Conservation (phyloP, 2,888 invertebrate species). For the Anoplius nigerrimus region DNA sequence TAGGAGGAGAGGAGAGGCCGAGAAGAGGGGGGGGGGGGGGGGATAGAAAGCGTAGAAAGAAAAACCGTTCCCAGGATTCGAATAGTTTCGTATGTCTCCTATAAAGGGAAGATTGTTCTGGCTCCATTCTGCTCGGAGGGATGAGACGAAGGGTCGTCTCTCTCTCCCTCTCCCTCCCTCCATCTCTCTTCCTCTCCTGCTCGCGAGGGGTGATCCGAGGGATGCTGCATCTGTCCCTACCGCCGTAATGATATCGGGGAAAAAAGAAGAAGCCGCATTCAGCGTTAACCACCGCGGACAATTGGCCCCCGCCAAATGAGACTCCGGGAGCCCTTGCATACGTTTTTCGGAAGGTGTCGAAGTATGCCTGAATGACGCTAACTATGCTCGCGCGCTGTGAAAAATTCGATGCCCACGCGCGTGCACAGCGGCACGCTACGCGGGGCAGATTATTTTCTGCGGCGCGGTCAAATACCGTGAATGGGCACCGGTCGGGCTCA, state of each 20-base stretch:
- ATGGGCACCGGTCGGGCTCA: too few relatives aligned
- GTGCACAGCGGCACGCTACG: too few relatives aligned
- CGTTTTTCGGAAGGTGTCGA: too few relatives aligned
- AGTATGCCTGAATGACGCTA: too few relatives aligned
- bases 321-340: slow-evolving; percentile 21
- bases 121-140: slow-evolving; percentile 58
- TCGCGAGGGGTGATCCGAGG: slow-evolving; percentile 52
- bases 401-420: too few relatives aligned
- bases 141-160: slow-evolving; percentile 55
- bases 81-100: slow-evolving; percentile 70
- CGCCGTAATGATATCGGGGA: slow-evolving; percentile 69
- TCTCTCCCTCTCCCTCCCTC: slow-evolving; percentile 20
- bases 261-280: slow-evolving; percentile 50
- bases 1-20: too few relatives aligned
- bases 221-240: slow-evolving; percentile 69
- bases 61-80: slow-evolving; percentile 73
- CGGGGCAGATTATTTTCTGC: too few relatives aligned
- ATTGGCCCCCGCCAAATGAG: slow-evolving; percentile 65
- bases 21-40: slow-evolving; percentile 30
- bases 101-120: slow-evolving; percentile 72
- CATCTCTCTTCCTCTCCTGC: slow-evolving; percentile 3
- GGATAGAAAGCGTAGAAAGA: slow-evolving; percentile 47
- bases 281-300: slow-evolving; percentile 57
- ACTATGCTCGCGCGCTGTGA: too few relatives aligned
- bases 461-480: background rate